Evolutionary conservation across 2,888 invertebrate genomes (phyloP).

Genomic region (Caenorhabditis zanzibari): DNA sequence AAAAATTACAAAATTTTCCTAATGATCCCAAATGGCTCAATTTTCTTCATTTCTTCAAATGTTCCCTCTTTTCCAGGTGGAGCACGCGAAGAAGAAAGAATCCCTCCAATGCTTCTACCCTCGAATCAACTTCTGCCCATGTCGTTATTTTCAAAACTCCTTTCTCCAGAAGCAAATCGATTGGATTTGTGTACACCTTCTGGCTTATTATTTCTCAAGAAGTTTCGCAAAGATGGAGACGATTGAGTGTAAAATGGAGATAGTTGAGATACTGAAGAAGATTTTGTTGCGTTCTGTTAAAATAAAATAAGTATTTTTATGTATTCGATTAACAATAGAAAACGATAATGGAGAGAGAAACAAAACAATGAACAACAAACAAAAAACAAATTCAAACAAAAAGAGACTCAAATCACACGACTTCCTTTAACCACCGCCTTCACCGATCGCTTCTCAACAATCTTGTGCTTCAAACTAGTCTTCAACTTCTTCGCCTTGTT

Average conservation of each 20-base stretch:
- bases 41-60: background rate
- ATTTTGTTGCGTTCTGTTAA: too few species aligned
- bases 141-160: slow-evolving; percentile 34
- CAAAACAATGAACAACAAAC: too few species aligned
- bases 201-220: slow-evolving; percentile 30
- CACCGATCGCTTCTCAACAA: slow-evolving; percentile 67
- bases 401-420: slow-evolving; percentile 57
- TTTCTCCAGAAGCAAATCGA: slow-evolving; percentile 39
- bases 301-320: slow-evolving; percentile 5
- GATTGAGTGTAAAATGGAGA: slow-evolving; percentile 2
- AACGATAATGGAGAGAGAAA: too few species aligned
- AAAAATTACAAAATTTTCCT: background rate
- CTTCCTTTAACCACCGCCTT: slow-evolving; percentile 65
- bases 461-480: slow-evolving; percentile 63
- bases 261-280: too few species aligned
- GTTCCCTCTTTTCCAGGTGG: slow-evolving; percentile 35
- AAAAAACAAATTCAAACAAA: too few species aligned
- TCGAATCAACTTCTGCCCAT: slow-evolving; percentile 43
- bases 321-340: too few species aligned
- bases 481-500: slow-evolving; percentile 62
- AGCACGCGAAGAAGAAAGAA: slow-evolving; percentile 30
- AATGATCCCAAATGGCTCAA: too few species aligned
- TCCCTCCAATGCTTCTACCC: slow-evolving; percentile 44
- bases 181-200: slow-evolving; percentile 49
- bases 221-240: slow-evolving; percentile 11